Percentiles rank a stretch among this genome's conserved stretches.
phyloP scores from a whole-genome alignment of 1,140 invertebrate species.

The Tenebrio molitor region DNA sequence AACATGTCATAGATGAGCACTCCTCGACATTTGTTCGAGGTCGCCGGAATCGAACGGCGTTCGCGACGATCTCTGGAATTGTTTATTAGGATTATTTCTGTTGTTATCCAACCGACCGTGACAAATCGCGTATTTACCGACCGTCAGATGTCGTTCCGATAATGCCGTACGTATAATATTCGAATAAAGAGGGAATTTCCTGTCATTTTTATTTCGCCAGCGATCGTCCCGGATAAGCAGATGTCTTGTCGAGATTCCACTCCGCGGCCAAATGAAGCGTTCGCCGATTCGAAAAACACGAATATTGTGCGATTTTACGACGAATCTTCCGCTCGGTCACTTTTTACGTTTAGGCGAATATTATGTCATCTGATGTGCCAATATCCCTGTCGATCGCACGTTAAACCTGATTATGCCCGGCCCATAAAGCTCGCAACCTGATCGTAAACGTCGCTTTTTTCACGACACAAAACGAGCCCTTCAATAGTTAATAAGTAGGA shows the following conservation, averaged over 20 bases:
- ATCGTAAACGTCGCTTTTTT: constrained; percentile 30
- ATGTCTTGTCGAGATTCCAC: background rate
- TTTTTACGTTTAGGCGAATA: constrained; percentile 31
- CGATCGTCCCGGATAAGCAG: background rate
- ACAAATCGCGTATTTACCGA: too few species aligned
- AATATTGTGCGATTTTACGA: constrained; percentile 14
- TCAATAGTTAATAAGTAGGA: constrained; percentile 36
- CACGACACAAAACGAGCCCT: constrained; percentile 4
- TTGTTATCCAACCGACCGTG: too few species aligned
- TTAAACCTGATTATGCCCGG: constrained; percentile 22
- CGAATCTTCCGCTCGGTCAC: constrained; percentile 30
- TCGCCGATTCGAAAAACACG: constrained; percentile 1
- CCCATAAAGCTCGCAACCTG: constrained; percentile 10
- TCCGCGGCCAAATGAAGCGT: constrained; percentile 7
- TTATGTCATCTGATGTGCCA: constrained; percentile 33
- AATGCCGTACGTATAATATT: too few species aligned
- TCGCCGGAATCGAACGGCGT: too few species aligned
- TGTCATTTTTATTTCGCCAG: too few species aligned
- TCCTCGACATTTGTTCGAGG: too few species aligned
- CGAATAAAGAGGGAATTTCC: too few species aligned
- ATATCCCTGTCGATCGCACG: constrained; percentile 28
- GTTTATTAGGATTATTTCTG: too few species aligned
- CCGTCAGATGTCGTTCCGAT: too few species aligned
- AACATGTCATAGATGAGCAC: too few species aligned
- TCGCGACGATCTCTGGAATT: too few species aligned